Base-by-base conservation (phyloP, 2,113 vertebrate species). In the Siniperca knerii region DNA sequence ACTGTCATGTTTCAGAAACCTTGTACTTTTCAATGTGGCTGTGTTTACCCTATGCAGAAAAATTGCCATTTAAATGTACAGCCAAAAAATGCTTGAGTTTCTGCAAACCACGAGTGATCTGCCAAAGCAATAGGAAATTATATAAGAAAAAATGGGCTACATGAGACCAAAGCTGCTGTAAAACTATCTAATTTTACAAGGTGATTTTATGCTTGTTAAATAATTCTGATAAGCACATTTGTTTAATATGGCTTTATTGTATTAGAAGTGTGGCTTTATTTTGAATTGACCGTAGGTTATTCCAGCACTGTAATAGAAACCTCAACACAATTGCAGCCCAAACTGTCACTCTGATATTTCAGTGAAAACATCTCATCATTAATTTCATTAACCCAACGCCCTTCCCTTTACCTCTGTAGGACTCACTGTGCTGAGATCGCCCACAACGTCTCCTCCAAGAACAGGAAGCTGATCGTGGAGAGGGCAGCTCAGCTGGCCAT, bases 391-490 rank as follows among this genome's bases (percentile, higher is more conserved):
- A 61, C 21, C 23, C 0, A 35, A 4, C 3, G 0, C 13, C 3
- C 15, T 57, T 71, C 5, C 23, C 44, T 89, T 50, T 76, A 3
- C 58, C 54, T 50, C 75, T 90, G 6, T 82, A 99, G 98, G 95
- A 98, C 97, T 0, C 97, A 97, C 88, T 99, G 98, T 10, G 98
- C 98, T 6, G 98, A 99, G 93, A 99, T 99, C 0, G 98, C 98
- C 85, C 98, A 99, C 96, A 99, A 99, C 0, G 98, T 99, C 48
- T 99, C 98, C 54, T 99, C 98, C 0, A 99, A 99, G 96, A 99
- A 99, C 95, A 96, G 98, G 88, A 99, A 99, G 93, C 52, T 97
- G 52, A 99, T 99, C 0, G 98, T 99, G 90, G 98, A 99, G 93
- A 95, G 98, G 83, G 98, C 98, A 0, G 98, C 98, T n/a, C 98